A percentile compares a stretch with the other conserved stretches of the same genome.
phyloP scores from a whole-genome alignment of 2,113 vertebrate genomes.

The Narcine bancroftii region DNA sequence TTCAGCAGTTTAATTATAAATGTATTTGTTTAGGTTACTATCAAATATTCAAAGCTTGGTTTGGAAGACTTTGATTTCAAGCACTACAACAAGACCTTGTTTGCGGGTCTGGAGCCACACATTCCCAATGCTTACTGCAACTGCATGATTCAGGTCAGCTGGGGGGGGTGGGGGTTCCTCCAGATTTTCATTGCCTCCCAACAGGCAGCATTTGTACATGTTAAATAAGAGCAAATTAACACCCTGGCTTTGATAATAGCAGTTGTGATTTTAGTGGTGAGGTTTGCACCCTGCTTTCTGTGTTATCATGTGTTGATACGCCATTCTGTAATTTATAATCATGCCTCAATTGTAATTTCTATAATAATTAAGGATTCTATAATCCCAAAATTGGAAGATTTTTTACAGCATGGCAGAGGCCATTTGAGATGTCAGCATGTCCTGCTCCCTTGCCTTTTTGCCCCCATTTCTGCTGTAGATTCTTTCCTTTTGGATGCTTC shows the following conservation, averaged over 20 bases:
- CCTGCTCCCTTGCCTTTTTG: no score
- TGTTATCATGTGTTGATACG: background rate
- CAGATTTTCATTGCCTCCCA: background rate
- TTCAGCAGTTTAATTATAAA: background rate
- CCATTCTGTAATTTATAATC: background rate
- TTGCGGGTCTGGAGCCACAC: slow-evolving; percentile 94
- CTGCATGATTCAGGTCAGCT: slow-evolving; percentile 96
- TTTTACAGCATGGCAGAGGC: no score
- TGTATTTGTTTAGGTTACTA: slow-evolving; percentile 72
- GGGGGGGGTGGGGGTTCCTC: no score
- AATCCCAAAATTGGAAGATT: no score
- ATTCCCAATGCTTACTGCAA: slow-evolving; percentile 98
- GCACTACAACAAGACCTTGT: slow-evolving; percentile 96
- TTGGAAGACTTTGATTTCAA: slow-evolving; percentile 98
- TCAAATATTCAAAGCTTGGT: slow-evolving; percentile 96
- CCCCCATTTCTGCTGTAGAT: no score
- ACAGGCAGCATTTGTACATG: background rate
- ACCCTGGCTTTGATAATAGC: background rate
- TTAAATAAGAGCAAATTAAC: background rate
- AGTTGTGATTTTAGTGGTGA: background rate
- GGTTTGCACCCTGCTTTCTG: background rate
- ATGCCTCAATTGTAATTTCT: no score
- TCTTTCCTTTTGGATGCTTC: no score
- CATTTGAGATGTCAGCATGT: no score
- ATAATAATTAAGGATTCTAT: no score